These are phyloP conservation scores for Papilio demoleus DNA, from an alignment of 2,888 invertebrate species.

Conservation along the genomic window DNA sequence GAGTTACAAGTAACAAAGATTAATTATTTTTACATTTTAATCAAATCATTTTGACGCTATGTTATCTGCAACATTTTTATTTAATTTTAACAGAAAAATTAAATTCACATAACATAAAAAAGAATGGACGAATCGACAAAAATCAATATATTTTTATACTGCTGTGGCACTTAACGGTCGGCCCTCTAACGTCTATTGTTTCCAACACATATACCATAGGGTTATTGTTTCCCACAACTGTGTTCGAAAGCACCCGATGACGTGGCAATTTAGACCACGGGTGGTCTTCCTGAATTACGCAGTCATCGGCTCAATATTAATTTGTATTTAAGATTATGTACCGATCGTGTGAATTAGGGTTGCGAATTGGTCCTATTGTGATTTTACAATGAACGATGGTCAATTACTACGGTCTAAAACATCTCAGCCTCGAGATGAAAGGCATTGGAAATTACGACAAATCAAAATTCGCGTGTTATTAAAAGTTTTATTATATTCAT, in stretches of 20 bases:
- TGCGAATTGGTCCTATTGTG: slow-evolving; percentile 15
- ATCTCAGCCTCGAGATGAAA: background rate
- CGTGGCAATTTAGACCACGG: slow-evolving; percentile 37
- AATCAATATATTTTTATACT: slow-evolving; percentile 7
- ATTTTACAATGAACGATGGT: slow-evolving; percentile 13
- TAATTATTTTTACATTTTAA: no score
- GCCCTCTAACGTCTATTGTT: slow-evolving; percentile 28
- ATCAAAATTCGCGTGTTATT: background rate
- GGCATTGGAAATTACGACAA: background rate
- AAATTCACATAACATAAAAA: background rate
- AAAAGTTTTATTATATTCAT: background rate
- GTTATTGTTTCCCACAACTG: slow-evolving; percentile 56
- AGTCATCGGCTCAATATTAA: slow-evolving; percentile 39
- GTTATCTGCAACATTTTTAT: no score
- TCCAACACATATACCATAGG: slow-evolving; percentile 43
- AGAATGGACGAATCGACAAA: no score
- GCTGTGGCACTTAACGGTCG: slow-evolving; percentile 17
- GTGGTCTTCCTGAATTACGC: slow-evolving; percentile 37
- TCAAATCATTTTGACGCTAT: no score
- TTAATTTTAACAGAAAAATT: no score
- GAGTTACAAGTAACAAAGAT: no score
- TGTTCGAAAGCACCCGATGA: slow-evolving; percentile 42
- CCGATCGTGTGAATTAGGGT: slow-evolving; percentile 37
- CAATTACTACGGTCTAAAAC: background rate
- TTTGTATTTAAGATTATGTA: slow-evolving; percentile 30